Base-by-base conservation (phyloP, 2,888 invertebrate genomes). In the Psylliodes chrysocephalus region DNA sequence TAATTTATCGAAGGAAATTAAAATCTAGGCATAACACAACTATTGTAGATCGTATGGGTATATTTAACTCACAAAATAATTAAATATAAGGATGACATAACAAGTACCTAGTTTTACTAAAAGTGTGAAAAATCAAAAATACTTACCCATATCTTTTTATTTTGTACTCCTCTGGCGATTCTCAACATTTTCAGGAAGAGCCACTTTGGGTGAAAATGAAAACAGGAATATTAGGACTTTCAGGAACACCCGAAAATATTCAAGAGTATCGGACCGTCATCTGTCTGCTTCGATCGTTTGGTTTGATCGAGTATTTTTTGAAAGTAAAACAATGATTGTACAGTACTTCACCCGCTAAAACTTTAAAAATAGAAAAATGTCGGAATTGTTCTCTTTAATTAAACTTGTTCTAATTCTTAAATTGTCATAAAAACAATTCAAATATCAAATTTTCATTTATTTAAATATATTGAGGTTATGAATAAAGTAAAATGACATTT, bases 161-260 rank as follows among this genome's bases (percentile, higher is more conserved):
- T 68, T 62, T 75, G 69, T 61, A 76, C 73, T 57, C 71, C 75
- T 54, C 71, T 67, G 52, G 79, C 65, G 61, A 79, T 70, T 74
- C 79, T 77, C 69, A 79, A 78, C 81, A 81, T 82, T 70, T 73
- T 79, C 64, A 66, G 71, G 71, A 71, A 74, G 66, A 73, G 72
- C 73, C 75, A 75, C 74, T 75, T 76, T 63, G 64, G 59, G 53
- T 54, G 52, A 38, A 38, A 64, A 63, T 63, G 30, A 42, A 56
- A 56, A 65, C 55, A 59, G 64, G 55, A 64, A 64, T 61, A 63
- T 60, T 66, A 63, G 55, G 60, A 51, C 52, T 60, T 52, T 59
- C 64, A 63, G 59, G 63, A 66, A 55, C 44, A 62, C 67, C 63
- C 57, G 66, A 68, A 60, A 68, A 60, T 54, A 57, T 68, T 69